Evolutionary conservation across 2,797 vertebrate species (phyloP).

Genomic region (Erethizon dorsatum): DNA sequence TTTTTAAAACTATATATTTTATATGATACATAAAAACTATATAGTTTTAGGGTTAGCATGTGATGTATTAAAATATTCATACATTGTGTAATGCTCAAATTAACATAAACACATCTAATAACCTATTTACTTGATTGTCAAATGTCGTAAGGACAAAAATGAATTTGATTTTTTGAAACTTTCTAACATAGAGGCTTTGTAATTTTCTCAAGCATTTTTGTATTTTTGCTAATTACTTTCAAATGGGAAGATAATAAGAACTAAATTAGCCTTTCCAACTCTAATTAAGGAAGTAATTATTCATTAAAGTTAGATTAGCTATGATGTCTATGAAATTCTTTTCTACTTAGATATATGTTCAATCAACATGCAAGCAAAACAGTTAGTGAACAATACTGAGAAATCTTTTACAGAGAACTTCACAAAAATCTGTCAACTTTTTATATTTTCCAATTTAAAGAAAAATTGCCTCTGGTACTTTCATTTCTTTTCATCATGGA

Average conservation of each 20-base stretch:
- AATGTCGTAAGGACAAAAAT: not conserved
- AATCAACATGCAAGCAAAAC: conserved; percentile 25
- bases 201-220: conserved; percentile 46
- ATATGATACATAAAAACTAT: not conserved
- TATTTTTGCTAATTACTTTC: conserved; percentile 65
- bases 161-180: not conserved
- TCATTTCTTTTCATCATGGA: conserved; percentile 56
- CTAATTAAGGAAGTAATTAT: conserved; percentile 66
- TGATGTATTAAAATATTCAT: not conserved
- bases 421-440: conserved; percentile 58
- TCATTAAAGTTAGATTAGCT: conserved; percentile 65
- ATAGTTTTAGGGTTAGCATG: not conserved
- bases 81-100: not conserved
- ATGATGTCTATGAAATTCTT: conserved; percentile 48
- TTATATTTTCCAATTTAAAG: conserved; percentile 63
- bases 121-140: conserved; percentile 26
- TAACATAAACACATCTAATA: not conserved
- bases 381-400: conserved; percentile 53
- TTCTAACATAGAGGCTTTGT: not conserved
- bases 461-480: conserved; percentile 23
- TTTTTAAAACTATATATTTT: not conserved
- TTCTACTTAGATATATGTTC: not conserved
- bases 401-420: conserved; percentile 38
- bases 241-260: conserved; percentile 61
- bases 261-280: conserved; percentile 61